Conservation (phyloP, 2,797 vertebrate genomes). For the Coregonus suidteri region DNA sequence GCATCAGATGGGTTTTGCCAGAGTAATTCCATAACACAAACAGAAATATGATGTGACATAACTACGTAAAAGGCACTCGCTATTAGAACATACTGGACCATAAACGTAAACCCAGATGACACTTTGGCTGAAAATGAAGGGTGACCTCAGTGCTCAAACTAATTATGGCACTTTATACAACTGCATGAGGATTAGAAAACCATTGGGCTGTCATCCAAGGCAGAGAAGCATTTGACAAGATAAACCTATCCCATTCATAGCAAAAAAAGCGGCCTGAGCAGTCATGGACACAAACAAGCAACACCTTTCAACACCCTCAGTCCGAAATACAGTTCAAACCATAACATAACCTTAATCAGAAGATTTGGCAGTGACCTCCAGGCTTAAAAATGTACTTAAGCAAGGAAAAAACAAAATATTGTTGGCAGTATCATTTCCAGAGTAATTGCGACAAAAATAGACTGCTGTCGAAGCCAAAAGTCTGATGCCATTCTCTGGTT, state of each 20-base stretch:
- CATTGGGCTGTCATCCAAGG: constrained; percentile 35
- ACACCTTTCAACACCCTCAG: constrained; percentile 49
- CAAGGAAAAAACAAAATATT: constrained; percentile 12
- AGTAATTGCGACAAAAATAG: constrained; percentile 55
- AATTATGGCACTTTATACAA: constrained; percentile 55
- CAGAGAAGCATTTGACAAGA: constrained; percentile 58
- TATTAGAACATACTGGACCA: constrained; percentile 48
- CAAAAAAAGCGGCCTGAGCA: constrained; percentile 50
- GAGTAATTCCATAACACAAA: constrained; percentile 50
- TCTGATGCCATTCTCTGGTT: constrained; percentile 51
- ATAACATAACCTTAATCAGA: constrained; percentile 58
- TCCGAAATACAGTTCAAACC: constrained; percentile 49
- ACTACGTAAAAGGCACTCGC: constrained; percentile 29
- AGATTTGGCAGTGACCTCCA: constrained; percentile 17
- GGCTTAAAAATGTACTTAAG: constrained; percentile 6
- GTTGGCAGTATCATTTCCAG: constrained; percentile 44
- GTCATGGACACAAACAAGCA: constrained; percentile 57
- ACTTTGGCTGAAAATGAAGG: constrained; percentile 53
- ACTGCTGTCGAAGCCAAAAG: constrained; percentile 54
- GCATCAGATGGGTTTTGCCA: constrained; percentile 47
- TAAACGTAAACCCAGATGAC: constrained; percentile 63
- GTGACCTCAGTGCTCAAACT: constrained; percentile 64
- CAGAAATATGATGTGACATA: constrained; percentile 49
- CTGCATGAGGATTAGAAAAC: constrained; percentile 51
- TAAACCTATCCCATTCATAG: constrained; percentile 56